Evolutionary conservation across 2,113 vertebrate species (phyloP), one percentile per base, ranked within the genome.

Genomic region (Malurus melanocephalus): DNA sequence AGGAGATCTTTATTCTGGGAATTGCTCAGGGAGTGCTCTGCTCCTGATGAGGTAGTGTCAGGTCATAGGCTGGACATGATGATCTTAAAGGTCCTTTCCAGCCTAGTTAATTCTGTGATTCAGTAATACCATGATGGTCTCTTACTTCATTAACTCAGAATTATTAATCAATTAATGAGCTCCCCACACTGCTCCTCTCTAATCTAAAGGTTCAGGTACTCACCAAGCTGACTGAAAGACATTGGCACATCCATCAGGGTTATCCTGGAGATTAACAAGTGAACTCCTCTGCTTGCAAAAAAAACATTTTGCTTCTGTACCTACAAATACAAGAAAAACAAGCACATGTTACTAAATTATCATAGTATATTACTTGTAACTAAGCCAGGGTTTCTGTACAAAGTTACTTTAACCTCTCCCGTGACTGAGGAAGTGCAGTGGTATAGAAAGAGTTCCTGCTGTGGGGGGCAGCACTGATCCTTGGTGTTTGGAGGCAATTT

Each of bases 171-270:
- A 21, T 35, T 5, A 21, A 51, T 2, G 21, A 57, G 13, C 52
- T 20, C 32, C 61, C 20, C 43, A 35, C 52, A 2, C 6, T 6
- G 33, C 42, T 71, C 5, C 28, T 56, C 30, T 64, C 26, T 5
- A 33, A 12, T 9, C 56, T 19, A 52, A 45, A 60, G 26, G 26
- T 6, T 46, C 35, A 62, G 24, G 43, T 13, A 82, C 96, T 95
- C 13, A 96, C 96, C 89, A 43, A 96, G 45, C 10, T 64, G 89
- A 51, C 7, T 74, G 49, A 93, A 75, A 80, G 4, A 23, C 53
- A 81, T 10, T 68, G 69, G 69, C 89, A 87, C 64, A 51, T 18
- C 66, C 93, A 86, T 94, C n/a, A 55, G 72, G 45, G 22, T 1
- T 78, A 48, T 17, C 69, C 11, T 8, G 56, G 52, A 32, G 15